Base-by-base conservation (phyloP, 2,113 vertebrate genomes). In the Hemiscyllium ocellatum region DNA sequence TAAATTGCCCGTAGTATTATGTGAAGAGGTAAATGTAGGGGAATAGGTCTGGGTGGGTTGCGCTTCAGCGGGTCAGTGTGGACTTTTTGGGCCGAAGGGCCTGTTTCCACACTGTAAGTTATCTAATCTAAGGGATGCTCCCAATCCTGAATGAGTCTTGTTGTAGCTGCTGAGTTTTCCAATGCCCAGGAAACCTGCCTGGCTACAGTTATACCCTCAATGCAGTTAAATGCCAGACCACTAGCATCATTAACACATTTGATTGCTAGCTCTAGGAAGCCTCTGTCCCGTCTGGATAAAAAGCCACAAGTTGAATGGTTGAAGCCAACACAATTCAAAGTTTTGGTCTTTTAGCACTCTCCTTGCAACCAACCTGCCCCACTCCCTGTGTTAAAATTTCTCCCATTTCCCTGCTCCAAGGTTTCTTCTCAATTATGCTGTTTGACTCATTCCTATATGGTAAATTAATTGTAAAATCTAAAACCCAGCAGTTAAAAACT, bases 391-490 rank as follows among this genome's bases (percentile, higher is more conserved):
- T 87, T 87, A 50, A 87, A 22, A 87, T 87, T 50, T 50, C 20
- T 19, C 37, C 42, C 50, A 83, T 83, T 42, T 83, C 47, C 26
- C 94, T 70, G 47, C 94, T 95, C 69, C 72, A 76, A 50, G 94
- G 94, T 52, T 72, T 95, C 37, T 50, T 95, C 94, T 90, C 61
- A 52, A 61, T 90, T 90, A 90, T 52, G 61, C 87, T n/a, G 7
- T 3, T 33, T 52, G 87, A 90, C 87, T 61, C 47, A 47, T 72
- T 95, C 69, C 72, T 33, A 72, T 33, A 26, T 52, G 47, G 47
- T 72, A 95, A 95, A 95, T 95, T 95, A 95, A 95, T 95, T 72
- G 94, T 66, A 52, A 72, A 76, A 52, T 33, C 94, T 70, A 26
- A 52, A 13, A 52, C 42, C 50, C 13, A 4, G 69, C 69, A 33